phyloP scores from a whole-genome alignment of 1,140 invertebrate genomes.

The Metaphire vulgaris region DNA sequence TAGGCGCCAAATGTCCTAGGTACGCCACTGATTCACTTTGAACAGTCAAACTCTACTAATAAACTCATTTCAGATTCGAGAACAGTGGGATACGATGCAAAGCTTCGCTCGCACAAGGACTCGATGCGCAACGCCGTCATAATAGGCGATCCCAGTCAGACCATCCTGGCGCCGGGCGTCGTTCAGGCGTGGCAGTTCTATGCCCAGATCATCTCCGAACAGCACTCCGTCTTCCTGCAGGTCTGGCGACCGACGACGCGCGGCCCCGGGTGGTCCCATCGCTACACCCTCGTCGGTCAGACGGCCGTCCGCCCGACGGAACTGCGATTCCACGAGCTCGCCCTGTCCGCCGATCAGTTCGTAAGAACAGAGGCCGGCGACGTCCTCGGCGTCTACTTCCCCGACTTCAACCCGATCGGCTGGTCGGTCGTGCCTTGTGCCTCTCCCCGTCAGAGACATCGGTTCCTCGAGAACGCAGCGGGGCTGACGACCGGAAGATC shows the following conservation, averaged over 20 bases:
- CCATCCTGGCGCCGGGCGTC: slow-evolving; percentile 1
- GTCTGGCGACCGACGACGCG: slow-evolving; percentile 6
- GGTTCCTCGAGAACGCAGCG: neutral
- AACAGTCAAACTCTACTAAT: too few relatives aligned
- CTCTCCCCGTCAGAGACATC: neutral
- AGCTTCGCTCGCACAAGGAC: slow-evolving; percentile 21
- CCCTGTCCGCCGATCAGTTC: neutral
- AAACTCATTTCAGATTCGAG: slow-evolving; percentile 23
- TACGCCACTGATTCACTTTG: too few relatives aligned
- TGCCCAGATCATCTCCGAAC: slow-evolving; percentile 28
- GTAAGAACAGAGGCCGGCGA: slow-evolving; percentile 17
- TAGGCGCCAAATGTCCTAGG: too few relatives aligned
- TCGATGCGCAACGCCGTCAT: slow-evolving; percentile 15
- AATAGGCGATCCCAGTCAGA: slow-evolving; percentile 23
- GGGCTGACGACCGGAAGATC: neutral
- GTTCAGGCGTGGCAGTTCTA: slow-evolving; percentile 25
- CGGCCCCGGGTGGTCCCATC: too few relatives aligned
- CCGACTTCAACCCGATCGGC: slow-evolving; percentile 24
- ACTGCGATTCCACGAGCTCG: slow-evolving; percentile 25
- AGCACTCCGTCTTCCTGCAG: slow-evolving; percentile 23
- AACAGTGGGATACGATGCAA: slow-evolving; percentile 24
- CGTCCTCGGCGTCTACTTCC: slow-evolving; percentile 29
- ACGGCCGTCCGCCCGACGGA: slow-evolving; percentile 21
- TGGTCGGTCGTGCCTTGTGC: slow-evolving; percentile 24
- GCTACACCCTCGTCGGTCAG: slow-evolving; percentile 25